phyloP scores from a whole-genome alignment of 1,140 invertebrate genomes.

The Ceratitis capitata region DNA sequence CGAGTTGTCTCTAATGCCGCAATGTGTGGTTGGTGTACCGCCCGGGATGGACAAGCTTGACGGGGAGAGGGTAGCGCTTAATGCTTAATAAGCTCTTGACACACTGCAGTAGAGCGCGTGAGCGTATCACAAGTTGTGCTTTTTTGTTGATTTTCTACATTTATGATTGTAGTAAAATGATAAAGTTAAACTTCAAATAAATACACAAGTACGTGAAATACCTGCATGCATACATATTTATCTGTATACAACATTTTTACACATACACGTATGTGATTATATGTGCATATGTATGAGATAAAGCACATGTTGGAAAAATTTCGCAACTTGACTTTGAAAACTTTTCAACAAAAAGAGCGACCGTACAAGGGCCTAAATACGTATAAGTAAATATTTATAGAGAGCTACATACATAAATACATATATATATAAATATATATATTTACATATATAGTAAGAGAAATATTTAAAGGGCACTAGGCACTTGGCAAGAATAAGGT shows the following conservation, averaged over 20 bases:
- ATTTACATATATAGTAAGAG: neutral
- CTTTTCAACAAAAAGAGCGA: neutral
- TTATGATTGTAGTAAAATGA: neutral
- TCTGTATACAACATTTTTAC: neutral
- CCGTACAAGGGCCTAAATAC: neutral
- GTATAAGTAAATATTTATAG: too few relatives aligned
- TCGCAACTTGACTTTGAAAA: constrained; percentile 35
- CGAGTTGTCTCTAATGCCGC: neutral
- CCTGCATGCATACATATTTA: neutral
- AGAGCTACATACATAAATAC: neutral
- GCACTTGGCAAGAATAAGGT: neutral
- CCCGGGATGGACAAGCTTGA: neutral
- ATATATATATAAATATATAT: neutral
- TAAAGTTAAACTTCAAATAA: neutral
- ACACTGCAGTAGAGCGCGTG: neutral
- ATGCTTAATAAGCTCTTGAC: neutral
- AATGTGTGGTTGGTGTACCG: neutral
- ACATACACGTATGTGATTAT: neutral
- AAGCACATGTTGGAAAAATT: neutral
- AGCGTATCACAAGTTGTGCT: constrained; percentile 9
- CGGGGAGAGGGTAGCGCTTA: neutral
- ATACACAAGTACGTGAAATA: neutral
- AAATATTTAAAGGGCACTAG: neutral
- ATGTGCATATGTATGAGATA: too few relatives aligned
- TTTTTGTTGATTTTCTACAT: constrained; percentile 7